Percentiles rank a stretch among this genome's conserved stretches.
These are phyloP conservation scores for Apus apus DNA, from an alignment of 2,113 vertebrate genomes.

Conservation along the genomic window DNA sequence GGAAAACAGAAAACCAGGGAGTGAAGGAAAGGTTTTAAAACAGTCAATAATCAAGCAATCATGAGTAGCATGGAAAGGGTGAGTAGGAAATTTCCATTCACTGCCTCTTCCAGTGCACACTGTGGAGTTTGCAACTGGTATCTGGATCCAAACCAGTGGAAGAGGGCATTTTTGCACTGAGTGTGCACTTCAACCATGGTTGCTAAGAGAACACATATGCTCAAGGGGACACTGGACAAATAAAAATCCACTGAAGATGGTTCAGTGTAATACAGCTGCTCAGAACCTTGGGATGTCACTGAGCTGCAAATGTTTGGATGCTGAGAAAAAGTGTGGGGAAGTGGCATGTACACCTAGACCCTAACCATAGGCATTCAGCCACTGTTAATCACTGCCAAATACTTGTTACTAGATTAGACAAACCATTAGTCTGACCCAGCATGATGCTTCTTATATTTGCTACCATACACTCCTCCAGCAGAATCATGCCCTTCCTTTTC, in stretches of 20 bases:
- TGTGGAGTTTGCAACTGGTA: fast-evolving
- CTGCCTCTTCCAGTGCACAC: background rate
- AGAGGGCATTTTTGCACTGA: background rate
- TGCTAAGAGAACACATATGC: background rate
- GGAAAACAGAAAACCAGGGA: background rate
- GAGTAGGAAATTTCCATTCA: background rate
- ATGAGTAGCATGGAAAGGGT: background rate
- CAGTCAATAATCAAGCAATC: background rate
- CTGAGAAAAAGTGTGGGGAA: background rate
- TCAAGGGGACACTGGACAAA: background rate
- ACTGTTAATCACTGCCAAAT: background rate
- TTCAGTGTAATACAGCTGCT: background rate
- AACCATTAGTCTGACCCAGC: background rate
- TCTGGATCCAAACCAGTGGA: background rate
- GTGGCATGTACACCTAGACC: background rate
- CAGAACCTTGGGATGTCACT: background rate
- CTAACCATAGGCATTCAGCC: background rate
- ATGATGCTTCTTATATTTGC: background rate
- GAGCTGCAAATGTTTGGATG: background rate
- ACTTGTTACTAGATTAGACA: background rate
- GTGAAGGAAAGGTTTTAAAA: background rate
- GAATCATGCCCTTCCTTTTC: background rate
- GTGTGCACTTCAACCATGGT: background rate
- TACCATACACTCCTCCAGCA: fast-evolving
- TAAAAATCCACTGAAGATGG: background rate